These are phyloP conservation scores for Chiridota heheva DNA, from an alignment of 35 echinoderm and acorn worm genomes.

Conservation along the genomic window DNA sequence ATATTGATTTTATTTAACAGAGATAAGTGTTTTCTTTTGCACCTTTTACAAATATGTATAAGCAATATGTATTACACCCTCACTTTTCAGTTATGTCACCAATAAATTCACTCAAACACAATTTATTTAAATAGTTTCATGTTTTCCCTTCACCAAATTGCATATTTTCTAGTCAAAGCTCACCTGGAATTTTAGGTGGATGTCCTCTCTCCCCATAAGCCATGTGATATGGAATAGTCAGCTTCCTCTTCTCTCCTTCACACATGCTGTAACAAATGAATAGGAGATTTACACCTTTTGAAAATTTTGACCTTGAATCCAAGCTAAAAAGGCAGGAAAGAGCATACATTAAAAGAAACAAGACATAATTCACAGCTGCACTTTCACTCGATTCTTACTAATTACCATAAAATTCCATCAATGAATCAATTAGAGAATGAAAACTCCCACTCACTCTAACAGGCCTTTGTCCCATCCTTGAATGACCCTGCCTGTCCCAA, in stretches of 20 bases:
- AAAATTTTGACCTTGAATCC: neutral
- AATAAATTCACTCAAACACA: too few species aligned
- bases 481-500: conserved; percentile 35
- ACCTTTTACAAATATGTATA: too few species aligned
- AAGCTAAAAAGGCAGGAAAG: neutral
- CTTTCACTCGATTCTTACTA: neutral
- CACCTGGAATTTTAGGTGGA: conserved; percentile 41
- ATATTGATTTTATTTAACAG: too few species aligned
- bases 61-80: too few species aligned
- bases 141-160: too few species aligned
- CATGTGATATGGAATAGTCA: conserved; percentile 20
- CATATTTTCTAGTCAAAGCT: neutral
- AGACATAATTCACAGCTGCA: neutral
- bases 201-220: conserved; percentile 39
- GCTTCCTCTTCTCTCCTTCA: conserved; percentile 27
- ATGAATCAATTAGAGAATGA: neutral
- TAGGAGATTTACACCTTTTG: too few species aligned
- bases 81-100: too few species aligned
- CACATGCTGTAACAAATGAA: conserved; percentile 14
- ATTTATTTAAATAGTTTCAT: too few species aligned
- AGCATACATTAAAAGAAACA: neutral
- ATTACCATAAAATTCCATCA: neutral
- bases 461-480: conserved; percentile 54
- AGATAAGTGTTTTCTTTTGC: too few species aligned
- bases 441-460: conserved; percentile 7